Conservation (phyloP, 2,113 vertebrate genomes). For the Regulus satrapa region DNA sequence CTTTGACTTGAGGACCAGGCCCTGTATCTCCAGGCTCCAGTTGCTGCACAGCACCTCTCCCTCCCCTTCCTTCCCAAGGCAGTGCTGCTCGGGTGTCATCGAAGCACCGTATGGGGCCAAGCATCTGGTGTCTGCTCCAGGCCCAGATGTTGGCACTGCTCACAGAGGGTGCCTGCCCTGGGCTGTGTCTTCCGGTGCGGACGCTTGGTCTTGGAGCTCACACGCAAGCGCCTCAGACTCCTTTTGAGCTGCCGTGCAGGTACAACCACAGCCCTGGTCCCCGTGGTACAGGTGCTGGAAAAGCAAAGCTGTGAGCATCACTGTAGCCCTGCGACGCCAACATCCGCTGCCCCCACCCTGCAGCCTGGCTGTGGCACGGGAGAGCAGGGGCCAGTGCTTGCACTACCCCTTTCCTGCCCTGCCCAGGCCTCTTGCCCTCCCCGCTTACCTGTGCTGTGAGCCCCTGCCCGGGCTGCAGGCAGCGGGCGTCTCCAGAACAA, state of each 20-base stretch:
- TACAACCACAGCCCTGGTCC: conserved; percentile 5
- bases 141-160: conserved; percentile 19
- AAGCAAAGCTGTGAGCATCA: not conserved
- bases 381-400: rapidly evolving
- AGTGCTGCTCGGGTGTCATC: rapidly evolving
- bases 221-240: not conserved
- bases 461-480: not conserved
- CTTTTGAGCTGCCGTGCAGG: conserved; percentile 14
- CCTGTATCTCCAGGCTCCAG: not conserved
- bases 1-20: not conserved
- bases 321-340: not conserved
- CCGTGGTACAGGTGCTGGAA: conserved; percentile 32
- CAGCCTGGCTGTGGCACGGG: too few species aligned
- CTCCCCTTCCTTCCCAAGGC: not conserved
- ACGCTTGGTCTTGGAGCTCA: not conserved
- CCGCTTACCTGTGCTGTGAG: not conserved
- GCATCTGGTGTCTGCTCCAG: not conserved
- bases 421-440: rapidly evolving
- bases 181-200: not conserved
- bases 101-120: rapidly evolving
- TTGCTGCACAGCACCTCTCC: not conserved
- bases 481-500: not conserved
- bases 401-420: not conserved
- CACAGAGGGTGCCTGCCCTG: not conserved
- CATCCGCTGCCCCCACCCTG: too few species aligned